Base-by-base conservation (phyloP, 2,113 vertebrate genomes). In the Cervus canadensis region DNA sequence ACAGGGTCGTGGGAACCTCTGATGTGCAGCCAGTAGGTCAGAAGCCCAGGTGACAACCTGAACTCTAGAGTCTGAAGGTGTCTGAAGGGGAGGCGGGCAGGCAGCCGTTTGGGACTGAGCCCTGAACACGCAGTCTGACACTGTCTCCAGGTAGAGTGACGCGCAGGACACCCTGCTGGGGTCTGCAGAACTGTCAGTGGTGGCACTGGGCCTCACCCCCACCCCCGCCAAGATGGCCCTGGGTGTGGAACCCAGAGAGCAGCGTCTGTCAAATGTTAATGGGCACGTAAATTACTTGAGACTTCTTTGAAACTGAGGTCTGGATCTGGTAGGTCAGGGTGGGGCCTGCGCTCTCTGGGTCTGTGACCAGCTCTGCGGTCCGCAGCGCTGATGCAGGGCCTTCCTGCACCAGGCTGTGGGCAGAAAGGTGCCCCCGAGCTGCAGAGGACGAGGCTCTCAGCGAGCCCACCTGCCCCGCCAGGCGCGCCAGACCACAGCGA, bases 191-290 rank as follows among this genome's bases (percentile, higher is more conserved):
- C 12, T 12, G 67, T 6, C 7, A 19, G 0, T 7, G 30, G 36
- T 17, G 57, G 9, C 0, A 11, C 3, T 59, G 30, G 50, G 21
- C 3, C 0, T 1, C 28, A 9, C 59, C 40, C 21, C 1, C 26
- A 16, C 36, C 40, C 28, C 36, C 5, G 5, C 48, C 57, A 62
- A 12, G 6, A 54, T 7, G 7, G 21, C n/a, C 28, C 11, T 26
- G n/a, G 19, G 57, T 15, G 3, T 30, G 64, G 74, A 88, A 56
- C 48, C 74, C 36, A 4, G 43, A 79, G 57, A 36, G 36, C 23
- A 30, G 30, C 28, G 30, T 21, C 17, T 21, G 23, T 83, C 60
- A 14, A 30, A 17, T 45, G 48, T 52, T 57, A 62, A 74, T 1
- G 12, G 36, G 45, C 16, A 45, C 1, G 1, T 10, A 43, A 26